Percentiles rank a stretch among this genome's conserved stretches.
These are phyloP conservation scores for Plemyria rubiginata DNA, from an alignment of 2,888 invertebrate species.

Conservation along the genomic window DNA sequence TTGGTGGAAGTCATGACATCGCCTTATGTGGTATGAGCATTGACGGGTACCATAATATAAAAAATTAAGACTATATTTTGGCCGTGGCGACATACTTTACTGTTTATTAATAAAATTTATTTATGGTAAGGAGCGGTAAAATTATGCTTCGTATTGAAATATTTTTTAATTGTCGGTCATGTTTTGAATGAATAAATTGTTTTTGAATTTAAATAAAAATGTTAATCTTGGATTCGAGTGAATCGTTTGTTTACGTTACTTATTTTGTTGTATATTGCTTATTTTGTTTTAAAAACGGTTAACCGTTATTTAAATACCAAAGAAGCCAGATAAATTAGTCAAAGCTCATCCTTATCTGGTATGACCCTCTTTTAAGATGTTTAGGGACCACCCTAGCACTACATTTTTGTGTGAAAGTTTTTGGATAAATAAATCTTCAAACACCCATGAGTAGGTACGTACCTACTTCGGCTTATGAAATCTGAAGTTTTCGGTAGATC, in stretches of 20 bases:
- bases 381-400: too few species aligned
- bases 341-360: too few species aligned
- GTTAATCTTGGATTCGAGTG: neutral
- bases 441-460: too few species aligned
- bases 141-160: slow-evolving; percentile 49
- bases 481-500: too few species aligned
- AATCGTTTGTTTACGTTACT: neutral
- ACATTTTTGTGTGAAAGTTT: too few species aligned
- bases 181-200: slow-evolving; percentile 34
- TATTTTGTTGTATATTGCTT: neutral
- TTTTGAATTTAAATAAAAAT: slow-evolving; percentile 9
- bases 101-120: slow-evolving; percentile 52
- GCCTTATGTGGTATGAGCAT: slow-evolving; percentile 74
- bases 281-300: neutral
- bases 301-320: too few species aligned
- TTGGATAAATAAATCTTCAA: too few species aligned
- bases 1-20: slow-evolving; percentile 81
- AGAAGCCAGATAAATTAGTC: too few species aligned
- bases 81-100: slow-evolving; percentile 60
- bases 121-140: slow-evolving; percentile 62
- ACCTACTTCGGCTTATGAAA: too few species aligned
- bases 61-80: slow-evolving; percentile 75
- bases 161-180: slow-evolving; percentile 49
- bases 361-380: too few species aligned
- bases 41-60: slow-evolving; percentile 71